A percentile compares a stretch with the other conserved stretches of the same genome.
Conservation (phyloP, 2,888 invertebrate genomes). For the Dorcus hopei region DNA sequence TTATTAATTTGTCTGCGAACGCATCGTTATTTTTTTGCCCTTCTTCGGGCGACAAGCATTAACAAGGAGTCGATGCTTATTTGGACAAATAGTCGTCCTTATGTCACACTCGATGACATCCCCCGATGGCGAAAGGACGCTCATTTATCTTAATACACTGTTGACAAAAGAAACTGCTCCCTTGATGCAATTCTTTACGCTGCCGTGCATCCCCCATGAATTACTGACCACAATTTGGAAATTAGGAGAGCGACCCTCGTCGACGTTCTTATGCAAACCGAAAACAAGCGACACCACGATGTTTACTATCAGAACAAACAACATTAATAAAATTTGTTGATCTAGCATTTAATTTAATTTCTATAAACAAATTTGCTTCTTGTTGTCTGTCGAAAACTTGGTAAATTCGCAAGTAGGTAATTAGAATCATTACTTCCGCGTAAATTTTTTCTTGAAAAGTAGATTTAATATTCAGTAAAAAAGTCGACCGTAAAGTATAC, state of each 20-base stretch:
- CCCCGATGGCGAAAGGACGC: conserved; percentile 22
- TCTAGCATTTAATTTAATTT: too few species aligned
- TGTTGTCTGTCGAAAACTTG: too few species aligned
- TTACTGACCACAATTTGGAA: conserved; percentile 15
- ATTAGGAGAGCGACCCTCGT: neutral
- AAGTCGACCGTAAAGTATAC: too few species aligned
- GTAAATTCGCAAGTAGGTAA: too few species aligned
- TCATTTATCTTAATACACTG: conserved; percentile 32
- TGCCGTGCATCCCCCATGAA: conserved; percentile 15
- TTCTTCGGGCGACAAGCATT: conserved; percentile 1
- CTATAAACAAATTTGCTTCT: too few species aligned
- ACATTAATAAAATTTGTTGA: too few species aligned
- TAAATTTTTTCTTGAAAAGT: too few species aligned
- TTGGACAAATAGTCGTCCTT: conserved; percentile 23
- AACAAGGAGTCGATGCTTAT: conserved; percentile 20
- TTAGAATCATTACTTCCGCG: too few species aligned
- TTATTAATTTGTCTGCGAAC: too few species aligned
- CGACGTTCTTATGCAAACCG: neutral
- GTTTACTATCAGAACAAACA: too few species aligned
- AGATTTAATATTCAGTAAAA: too few species aligned
- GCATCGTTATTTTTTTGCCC: too few species aligned
- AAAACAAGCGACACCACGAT: neutral
- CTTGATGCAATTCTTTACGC: conserved; percentile 24
- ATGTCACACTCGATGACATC: conserved; percentile 23
- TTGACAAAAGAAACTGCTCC: conserved; percentile 28